Evolutionary conservation across 1,140 invertebrate species (phyloP), one percentile per base, ranked within the genome.

Genomic region (Homalodisca vitripennis): DNA sequence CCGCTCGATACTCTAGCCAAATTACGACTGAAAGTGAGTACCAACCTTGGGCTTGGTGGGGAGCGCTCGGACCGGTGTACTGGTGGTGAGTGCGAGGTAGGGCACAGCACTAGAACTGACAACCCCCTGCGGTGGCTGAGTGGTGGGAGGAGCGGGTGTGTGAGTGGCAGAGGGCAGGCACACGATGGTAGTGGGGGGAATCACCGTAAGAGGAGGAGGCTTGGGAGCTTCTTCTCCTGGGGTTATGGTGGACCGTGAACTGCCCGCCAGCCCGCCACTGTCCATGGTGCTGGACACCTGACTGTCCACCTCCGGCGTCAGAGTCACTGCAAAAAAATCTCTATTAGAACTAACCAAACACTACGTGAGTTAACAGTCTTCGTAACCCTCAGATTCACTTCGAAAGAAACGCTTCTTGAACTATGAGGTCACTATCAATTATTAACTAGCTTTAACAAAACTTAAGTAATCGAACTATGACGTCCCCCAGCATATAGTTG

Each of bases 181-280:
- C 13, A 83, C 82, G 32, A 83, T 81, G 1, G 82, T 84, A 1
- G 81, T 84, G 17, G 82, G 82, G 26, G 82, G 81, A 46, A 84
- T 82, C 1, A 83, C 81, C 13, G 79, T 80, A 1, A 70, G 51
- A 51, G 62, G 17, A 2, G 41, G 30, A 3, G 72, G 48, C 41
- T 69, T 64, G 13, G n/a, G n/a, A n/a, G n/a, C n/a, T n/a, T n/a
- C n/a, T n/a, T n/a, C n/a, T n/a, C n/a, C n/a, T n/a, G n/a, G n/a
- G n/a, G n/a, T n/a, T n/a, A n/a, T n/a, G 73, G 63, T 31, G 75
- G 73, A 17, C 78, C 17, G 3, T 47, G 65, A 30, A 62, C 67
- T 73, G 20, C 70, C 70, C 46, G 69, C 73, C 26, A 68, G 70
- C 17, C 6, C 60, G 74, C 22, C 60, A 14, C 67, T 47, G 48